These are phyloP conservation scores for Carassius carassius DNA, from an alignment of 2,113 vertebrate genomes.

Conservation along the genomic window DNA sequence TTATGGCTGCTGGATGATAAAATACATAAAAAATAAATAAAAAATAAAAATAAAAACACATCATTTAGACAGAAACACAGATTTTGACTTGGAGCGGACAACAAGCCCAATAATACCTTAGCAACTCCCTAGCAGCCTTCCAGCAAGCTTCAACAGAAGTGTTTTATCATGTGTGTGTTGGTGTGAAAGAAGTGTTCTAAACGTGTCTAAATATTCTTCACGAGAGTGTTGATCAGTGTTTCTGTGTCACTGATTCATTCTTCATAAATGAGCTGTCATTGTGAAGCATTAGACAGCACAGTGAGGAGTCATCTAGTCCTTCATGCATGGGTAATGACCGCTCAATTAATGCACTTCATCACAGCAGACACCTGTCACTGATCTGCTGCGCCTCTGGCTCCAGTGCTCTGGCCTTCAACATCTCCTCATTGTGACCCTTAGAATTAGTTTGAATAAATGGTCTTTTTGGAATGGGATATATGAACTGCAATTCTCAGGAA, in stretches of 20 bases:
- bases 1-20: background rate
- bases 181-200: background rate
- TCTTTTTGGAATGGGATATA: too few relatives aligned
- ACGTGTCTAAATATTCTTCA: background rate
- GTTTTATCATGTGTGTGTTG: background rate
- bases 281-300: constrained; percentile 15
- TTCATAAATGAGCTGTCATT: constrained; percentile 43
- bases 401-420: background rate
- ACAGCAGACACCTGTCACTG: constrained; percentile 8
- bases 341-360: constrained; percentile 29
- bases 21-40: background rate
- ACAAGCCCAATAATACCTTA: background rate
- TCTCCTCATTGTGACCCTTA: background rate
- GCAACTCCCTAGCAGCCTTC: background rate
- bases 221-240: background rate
- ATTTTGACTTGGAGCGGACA: background rate
- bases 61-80: background rate
- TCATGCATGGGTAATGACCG: constrained; percentile 31
- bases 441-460: background rate
- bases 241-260: constrained; percentile 26
- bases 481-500: too few relatives aligned
- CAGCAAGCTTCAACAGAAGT: background rate
- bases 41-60: background rate
- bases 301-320: constrained; percentile 18
- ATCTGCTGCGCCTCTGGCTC: background rate